Evolutionary conservation across 2,797 vertebrate species (phyloP).

Genomic region (Kryptolebias ocellatus): DNA sequence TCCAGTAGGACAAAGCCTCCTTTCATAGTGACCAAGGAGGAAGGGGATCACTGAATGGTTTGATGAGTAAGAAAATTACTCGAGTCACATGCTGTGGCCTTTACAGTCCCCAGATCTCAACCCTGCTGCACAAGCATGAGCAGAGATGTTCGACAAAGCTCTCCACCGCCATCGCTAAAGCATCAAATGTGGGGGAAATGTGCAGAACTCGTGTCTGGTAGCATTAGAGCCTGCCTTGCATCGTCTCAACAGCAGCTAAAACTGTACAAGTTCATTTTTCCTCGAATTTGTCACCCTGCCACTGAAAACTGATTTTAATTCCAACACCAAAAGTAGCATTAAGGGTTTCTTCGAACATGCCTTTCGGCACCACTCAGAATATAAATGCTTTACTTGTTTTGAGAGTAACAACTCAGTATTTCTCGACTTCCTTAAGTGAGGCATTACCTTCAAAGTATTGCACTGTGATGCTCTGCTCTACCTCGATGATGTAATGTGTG

Average conservation of each 20-base stretch:
- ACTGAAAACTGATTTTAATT: too few species aligned
- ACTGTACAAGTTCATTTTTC: not conserved
- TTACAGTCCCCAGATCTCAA: not conserved
- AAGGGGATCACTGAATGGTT: not conserved
- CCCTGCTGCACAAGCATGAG: not conserved
- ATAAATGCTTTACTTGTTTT: too few species aligned
- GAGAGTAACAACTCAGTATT: too few species aligned
- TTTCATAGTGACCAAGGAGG: not conserved
- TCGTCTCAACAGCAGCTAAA: not conserved
- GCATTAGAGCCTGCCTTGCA: not conserved
- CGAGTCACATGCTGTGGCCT: not conserved
- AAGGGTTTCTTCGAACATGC: too few species aligned
- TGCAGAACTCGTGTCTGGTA: too few species aligned
- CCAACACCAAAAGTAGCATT: too few species aligned
- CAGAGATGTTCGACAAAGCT: not conserved
- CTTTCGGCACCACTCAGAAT: too few species aligned
- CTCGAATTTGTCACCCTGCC: too few species aligned
- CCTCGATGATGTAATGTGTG: slow-evolving; percentile 67
- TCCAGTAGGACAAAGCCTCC: not conserved
- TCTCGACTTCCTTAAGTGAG: slow-evolving; percentile 11
- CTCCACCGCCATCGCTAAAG: not conserved
- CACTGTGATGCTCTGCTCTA: slow-evolving; percentile 43
- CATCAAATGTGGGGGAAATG: not conserved
- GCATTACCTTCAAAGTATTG: slow-evolving; percentile 35
- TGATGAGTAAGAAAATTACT: not conserved